Conservation (phyloP, 2,113 vertebrate species). For the Bos javanicus region DNA sequence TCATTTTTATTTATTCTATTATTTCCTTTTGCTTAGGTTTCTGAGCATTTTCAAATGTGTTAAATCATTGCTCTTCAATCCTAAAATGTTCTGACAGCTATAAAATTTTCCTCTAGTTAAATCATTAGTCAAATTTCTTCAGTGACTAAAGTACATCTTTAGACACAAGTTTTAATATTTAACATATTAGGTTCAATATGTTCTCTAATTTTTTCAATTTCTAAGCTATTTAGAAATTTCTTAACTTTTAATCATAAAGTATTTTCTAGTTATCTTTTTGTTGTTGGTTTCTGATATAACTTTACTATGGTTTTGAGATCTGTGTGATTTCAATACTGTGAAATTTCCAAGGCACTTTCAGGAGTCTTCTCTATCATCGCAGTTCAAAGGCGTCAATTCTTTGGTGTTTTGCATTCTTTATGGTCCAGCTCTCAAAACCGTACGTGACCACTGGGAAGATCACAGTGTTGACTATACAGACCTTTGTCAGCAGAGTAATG, state of each 20-base stretch:
- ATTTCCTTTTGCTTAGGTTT: not conserved
- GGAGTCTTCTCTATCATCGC: not conserved
- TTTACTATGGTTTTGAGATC: not conserved
- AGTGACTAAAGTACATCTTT: not conserved
- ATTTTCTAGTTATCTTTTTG: not conserved
- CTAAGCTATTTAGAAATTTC: not conserved
- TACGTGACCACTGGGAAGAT: not conserved
- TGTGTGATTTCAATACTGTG: not conserved
- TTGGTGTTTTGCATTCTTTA: not conserved
- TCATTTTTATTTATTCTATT: not conserved
- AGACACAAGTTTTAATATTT: not conserved
- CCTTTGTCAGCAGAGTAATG: not conserved
- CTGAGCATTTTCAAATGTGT: not conserved
- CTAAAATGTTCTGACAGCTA: not conserved
- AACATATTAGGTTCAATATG: not conserved
- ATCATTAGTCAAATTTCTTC: not conserved
- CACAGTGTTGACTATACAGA: not conserved
- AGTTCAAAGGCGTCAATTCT: not conserved
- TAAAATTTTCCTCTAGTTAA: not conserved
- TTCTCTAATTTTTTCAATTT: not conserved
- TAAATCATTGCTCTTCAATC: not conserved
- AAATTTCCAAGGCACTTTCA: not conserved
- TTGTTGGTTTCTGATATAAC: not conserved
- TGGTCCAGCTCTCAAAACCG: not conserved
- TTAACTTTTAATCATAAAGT: conserved; percentile 13